These are phyloP conservation scores for Mionectes olivaceus DNA, from an alignment of 2,797 vertebrate genomes.

Conservation along the genomic window DNA sequence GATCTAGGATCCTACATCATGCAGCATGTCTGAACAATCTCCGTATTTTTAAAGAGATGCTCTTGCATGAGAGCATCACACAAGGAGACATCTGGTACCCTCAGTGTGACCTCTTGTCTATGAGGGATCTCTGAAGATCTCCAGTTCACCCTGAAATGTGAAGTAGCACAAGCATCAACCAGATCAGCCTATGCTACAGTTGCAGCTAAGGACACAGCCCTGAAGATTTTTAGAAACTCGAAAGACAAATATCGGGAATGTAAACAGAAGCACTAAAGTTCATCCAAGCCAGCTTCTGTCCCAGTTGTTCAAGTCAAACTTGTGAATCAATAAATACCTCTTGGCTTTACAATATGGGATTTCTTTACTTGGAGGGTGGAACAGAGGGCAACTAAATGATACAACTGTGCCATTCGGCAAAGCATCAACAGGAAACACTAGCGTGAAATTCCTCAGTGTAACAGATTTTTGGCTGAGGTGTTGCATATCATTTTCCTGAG, in stretches of 20 bases:
- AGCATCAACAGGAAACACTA: slow-evolving; percentile 76
- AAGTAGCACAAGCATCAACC: not conserved
- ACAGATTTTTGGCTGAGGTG: slow-evolving; percentile 72
- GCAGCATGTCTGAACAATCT: not conserved
- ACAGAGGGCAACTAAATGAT: slow-evolving; percentile 72
- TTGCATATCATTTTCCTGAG: slow-evolving; percentile 55
- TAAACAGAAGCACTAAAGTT: slow-evolving; percentile 39
- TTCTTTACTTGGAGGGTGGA: slow-evolving; percentile 66
- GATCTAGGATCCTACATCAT: not conserved
- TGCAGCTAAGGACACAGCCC: not conserved
- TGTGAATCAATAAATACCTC: slow-evolving; percentile 57
- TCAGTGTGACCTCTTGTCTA: not conserved
- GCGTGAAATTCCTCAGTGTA: slow-evolving; percentile 73
- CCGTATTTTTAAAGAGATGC: not conserved
- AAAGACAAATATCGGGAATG: not conserved
- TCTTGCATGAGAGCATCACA: rapidly evolving
- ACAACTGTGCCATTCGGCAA: slow-evolving; percentile 68
- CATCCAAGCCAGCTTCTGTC: slow-evolving; percentile 8
- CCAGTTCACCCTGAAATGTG: not conserved
- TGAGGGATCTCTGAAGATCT: not conserved
- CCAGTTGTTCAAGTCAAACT: slow-evolving; percentile 39
- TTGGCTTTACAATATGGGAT: slow-evolving; percentile 38
- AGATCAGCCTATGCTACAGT: not conserved
- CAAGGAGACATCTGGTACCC: not conserved
- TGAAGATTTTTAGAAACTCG: not conserved